Evolutionary conservation across 2,797 vertebrate genomes (phyloP).

Genomic region (Anguilla marmorata): DNA sequence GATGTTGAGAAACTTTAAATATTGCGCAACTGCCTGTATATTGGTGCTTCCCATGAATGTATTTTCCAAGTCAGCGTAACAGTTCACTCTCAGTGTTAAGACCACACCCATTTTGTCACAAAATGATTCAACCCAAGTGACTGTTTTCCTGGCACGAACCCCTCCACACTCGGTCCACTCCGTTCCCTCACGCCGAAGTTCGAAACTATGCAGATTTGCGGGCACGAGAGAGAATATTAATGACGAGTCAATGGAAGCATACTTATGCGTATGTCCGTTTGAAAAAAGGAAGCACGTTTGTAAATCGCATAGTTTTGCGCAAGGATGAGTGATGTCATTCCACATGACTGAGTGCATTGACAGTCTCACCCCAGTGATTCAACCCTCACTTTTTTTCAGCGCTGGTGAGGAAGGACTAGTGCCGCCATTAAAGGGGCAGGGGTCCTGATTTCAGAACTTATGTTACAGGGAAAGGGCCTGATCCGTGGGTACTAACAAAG

Average conservation of each 20-base stretch:
- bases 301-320: background rate
- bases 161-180: background rate
- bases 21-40: background rate
- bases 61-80: background rate
- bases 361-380: background rate
- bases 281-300: background rate
- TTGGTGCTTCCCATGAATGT: background rate
- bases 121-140: background rate
- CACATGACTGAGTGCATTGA: background rate
- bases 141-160: background rate
- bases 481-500: constrained; percentile 7
- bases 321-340: background rate
- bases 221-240: background rate
- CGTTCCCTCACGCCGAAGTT: background rate
- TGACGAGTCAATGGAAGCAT: background rate
- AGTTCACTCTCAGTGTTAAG: background rate
- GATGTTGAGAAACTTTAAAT: background rate
- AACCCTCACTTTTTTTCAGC: background rate
- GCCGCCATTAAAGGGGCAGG: background rate
- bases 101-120: background rate
- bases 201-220: background rate
- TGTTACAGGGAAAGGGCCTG: background rate
- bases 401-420: background rate
- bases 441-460: background rate
- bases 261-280: background rate